Base-by-base conservation (phyloP, 2,797 vertebrate genomes). In the Phoeniculus purpureus region DNA sequence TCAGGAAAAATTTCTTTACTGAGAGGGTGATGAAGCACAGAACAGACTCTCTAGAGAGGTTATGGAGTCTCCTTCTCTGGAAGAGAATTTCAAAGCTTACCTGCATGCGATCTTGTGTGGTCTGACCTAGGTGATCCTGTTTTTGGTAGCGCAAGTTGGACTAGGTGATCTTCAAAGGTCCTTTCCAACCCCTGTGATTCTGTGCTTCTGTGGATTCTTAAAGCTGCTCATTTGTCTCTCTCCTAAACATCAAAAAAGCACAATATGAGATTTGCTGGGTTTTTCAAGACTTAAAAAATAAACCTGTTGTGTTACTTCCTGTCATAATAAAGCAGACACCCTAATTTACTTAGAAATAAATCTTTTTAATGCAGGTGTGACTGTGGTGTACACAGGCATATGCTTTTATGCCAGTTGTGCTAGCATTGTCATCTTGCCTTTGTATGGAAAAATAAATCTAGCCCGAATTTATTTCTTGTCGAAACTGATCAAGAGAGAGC, bases 371-470 rank as follows among this genome's bases (percentile, higher is more conserved):
- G 20, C 15, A 25, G 43, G 4, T 52, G 18, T 40, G 13, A 56
- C 29, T 23, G 1, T 19, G 43, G 11, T 3, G 1, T 27, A 10
- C 3, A 20, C 5, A 62, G 58, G 10, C 8, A 3, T 20, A 3
- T 25, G 18, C 14, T 67, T 78, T 66, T 65, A 43, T 87, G 23
- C 11, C 61, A 51, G 9, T 37, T 60, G 6, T 4, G 16, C 10
- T 34, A 20, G 11, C 60, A 7, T 19, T 62, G 23, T 59, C 37
- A 27, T 40, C 37, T 75, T 22, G 64, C 29, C 19, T 61, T 71
- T 12, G 5, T 29, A 32, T 17, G 61, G 18, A 37, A 77, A 50
- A 74, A 61, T 52, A 16, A 43, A 23, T 21, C 1, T 4, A 7
- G 12, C 19, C 29, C 5, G 40, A 67, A 32, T 55, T 10, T 76